Conservation (phyloP, 2,888 invertebrate species). For the Smittia sp. region DNA sequence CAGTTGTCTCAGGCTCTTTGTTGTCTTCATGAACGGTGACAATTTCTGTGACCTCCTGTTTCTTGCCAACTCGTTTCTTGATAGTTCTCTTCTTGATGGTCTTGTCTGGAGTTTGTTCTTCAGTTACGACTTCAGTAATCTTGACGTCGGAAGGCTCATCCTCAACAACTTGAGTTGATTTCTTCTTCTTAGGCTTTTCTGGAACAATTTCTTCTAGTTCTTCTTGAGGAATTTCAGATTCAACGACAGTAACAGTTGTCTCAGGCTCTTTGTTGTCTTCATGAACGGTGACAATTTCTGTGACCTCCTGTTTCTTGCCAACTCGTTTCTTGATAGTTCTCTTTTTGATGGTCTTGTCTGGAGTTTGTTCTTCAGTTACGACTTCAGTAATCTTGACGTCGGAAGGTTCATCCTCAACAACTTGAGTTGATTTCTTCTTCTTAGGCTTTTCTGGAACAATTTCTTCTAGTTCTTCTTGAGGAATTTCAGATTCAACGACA, state of each 20-base stretch:
- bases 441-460: constrained; percentile 48
- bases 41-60: constrained; percentile 53
- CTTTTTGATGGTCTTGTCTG: constrained; percentile 46
- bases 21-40: constrained; percentile 53
- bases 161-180: constrained; percentile 22
- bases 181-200: constrained; percentile 42
- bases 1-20: constrained; percentile 52
- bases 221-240: constrained; percentile 44
- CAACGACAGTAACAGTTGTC: constrained; percentile 51
- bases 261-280: constrained; percentile 55
- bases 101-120: constrained; percentile 48
- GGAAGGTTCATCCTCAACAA: constrained; percentile 39
- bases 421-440: constrained; percentile 45
- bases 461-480: constrained; percentile 48
- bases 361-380: constrained; percentile 42
- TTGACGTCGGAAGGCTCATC: constrained; percentile 1
- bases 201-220: constrained; percentile 50
- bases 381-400: constrained; percentile 42
- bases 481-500: constrained; percentile 45
- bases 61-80: constrained; percentile 48
- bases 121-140: constrained; percentile 46
- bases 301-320: constrained; percentile 52
- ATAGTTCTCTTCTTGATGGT: constrained; percentile 50
- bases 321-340: constrained; percentile 48
- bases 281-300: constrained; percentile 55